Evolutionary conservation across 2,113 vertebrate species (phyloP), one percentile per base, ranked within the genome.

Genomic region (Gambusia holbrooki): DNA sequence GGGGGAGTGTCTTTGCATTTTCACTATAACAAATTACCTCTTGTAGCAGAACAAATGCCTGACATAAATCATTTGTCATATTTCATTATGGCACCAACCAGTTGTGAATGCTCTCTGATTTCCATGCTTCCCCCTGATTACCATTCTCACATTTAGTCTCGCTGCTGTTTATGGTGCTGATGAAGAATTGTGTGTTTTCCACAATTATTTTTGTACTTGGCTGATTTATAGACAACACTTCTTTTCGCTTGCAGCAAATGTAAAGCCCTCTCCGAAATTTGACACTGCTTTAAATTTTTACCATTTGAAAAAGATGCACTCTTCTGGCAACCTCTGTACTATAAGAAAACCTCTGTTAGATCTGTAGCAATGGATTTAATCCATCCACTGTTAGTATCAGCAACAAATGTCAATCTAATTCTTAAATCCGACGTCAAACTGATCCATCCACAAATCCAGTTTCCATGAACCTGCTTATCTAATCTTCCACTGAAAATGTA

Each of bases 41-140:
- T 76, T 64, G 83, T 83, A 79, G 83, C 79, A 89, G 83, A 89
- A 92, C 89, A 87, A 93, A 91, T 81, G 85, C 77, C 70, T 81
- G 66, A 79, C 77, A 93, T 93, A 88, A 92, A 93, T 93, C 90
- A 92, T 87, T 88, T 91, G 85, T 90, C 81, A 84, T 87, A 77
- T 83, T 86, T 87, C 77, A 91, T 93, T 91, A 92, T 65, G 64
- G 77, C 62, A 80, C 77, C 82, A 80, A 84, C 71, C 75, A 77
- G 68, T 58, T 68, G 80, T 76, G 75, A 87, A 87, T 86, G 74
- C 88, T 69, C 81, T 86, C 83, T 69, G 80, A 88, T 89, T 89
- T 84, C 66, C 61, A 65, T 79, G 77, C 60, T 48, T 79, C 62
- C 14, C 25, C 58, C 67, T 79, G 67, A 81, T 83, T 78, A 71